Percentiles rank a stretch among this genome's conserved stretches.
phyloP scores from a whole-genome alignment of 2,113 vertebrate species.

The Anas platyrhynchos region DNA sequence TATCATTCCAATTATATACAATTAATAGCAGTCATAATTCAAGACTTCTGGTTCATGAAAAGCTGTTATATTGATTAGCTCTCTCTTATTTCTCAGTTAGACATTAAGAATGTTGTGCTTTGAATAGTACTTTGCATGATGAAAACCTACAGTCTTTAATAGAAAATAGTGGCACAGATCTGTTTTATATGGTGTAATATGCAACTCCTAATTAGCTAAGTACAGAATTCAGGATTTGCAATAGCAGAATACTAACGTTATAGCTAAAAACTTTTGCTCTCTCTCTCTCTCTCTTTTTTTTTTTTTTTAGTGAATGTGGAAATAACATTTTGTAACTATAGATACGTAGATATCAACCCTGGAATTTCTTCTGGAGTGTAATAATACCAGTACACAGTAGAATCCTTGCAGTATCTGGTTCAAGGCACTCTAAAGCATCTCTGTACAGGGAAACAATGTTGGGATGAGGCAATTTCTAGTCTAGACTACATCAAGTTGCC shows the following conservation, averaged over 20 bases:
- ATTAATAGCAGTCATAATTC: slow-evolving; percentile 44
- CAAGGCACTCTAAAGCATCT: accelerated
- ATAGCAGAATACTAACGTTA: neutral
- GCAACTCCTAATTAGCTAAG: neutral
- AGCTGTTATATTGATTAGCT: neutral
- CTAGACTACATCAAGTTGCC: neutral
- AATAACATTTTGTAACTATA: neutral
- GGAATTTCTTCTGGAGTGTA: neutral
- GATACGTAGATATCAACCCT: neutral
- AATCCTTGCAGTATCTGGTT: neutral
- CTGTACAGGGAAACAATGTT: neutral
- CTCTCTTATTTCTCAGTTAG: neutral
- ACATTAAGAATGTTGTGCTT: neutral
- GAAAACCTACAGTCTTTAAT: neutral
- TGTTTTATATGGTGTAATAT: neutral
- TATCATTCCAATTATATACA: neutral
- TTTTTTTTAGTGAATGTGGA: neutral
- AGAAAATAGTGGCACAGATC: neutral
- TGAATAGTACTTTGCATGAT: neutral
- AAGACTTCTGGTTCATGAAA: neutral
- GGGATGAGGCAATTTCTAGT: neutral
- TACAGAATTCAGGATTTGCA: neutral
- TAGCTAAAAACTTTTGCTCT: neutral
- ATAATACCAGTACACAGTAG: no score
- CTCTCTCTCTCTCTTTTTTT: neutral